Percentiles rank a stretch among this genome's conserved stretches.
Conservation (phyloP, 2,888 invertebrate genomes). For the Boloria euphrosyne region DNA sequence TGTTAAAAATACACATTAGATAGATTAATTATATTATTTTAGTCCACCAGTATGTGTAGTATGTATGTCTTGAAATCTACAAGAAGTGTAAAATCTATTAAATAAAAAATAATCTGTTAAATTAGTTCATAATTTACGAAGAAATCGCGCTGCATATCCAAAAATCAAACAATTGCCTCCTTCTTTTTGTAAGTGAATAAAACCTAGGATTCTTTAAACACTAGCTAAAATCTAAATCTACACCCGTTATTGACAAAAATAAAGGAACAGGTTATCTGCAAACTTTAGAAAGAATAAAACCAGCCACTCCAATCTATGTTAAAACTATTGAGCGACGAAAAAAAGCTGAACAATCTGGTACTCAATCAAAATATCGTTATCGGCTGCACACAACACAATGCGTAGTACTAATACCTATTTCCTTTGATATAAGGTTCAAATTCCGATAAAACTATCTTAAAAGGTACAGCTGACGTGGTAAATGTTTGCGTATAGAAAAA, state of each 20-base stretch:
- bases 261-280: conserved; percentile 1
- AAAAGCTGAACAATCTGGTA: conserved; percentile 39
- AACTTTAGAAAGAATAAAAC: conserved; percentile 2
- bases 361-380: conserved; percentile 50
- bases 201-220: background rate
- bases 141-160: no score
- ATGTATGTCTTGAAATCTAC: no score
- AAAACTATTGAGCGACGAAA: conserved; percentile 22
- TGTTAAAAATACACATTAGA: no score
- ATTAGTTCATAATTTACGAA: no score
- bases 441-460: background rate
- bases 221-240: no score
- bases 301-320: conserved; percentile 19
- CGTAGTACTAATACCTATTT: conserved; percentile 18
- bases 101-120: no score
- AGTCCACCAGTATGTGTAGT: no score
- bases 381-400: conserved; percentile 17
- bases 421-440: conserved; percentile 8
- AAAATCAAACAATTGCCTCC: no score
- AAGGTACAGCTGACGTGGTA: conserved; percentile 38
- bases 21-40: no score
- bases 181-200: background rate
- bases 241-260: conserved; percentile 3
- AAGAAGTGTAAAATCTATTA: no score
- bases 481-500: conserved; percentile 55